Evolutionary conservation across 2,113 vertebrate species (phyloP), one percentile per base, ranked within the genome.

Genomic region (Sebastes fasciatus): DNA sequence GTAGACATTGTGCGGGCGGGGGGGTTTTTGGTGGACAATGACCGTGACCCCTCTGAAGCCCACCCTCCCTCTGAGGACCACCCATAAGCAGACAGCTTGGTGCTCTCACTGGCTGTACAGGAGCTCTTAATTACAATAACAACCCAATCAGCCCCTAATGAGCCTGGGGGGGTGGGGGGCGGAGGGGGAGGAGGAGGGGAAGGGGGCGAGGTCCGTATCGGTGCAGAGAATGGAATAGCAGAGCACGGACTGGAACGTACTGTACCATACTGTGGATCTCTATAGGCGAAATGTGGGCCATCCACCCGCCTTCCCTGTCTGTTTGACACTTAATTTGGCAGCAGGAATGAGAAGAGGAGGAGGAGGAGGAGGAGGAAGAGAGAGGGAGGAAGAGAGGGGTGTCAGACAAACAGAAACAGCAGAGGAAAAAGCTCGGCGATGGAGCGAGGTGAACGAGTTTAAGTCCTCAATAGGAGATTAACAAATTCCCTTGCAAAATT

Each of bases 301-400:
- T 83, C 82, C 77, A 74, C 88, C 91, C 65, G 51, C 87, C 88
- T 84, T 77, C 71, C 65, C 71, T 43, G 79, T 87, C 80, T 83
- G 72, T 87, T 88, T 93, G 91, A 91, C 92, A 93, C 89, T 91
- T 94, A 92, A 92, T 93, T 91, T 91, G 91, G 87, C 89, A 92
- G 80, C 85, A 88, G 91, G 89, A 90, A 92, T 88, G 90, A 87
- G 76, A 73, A 74, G 58, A 77, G 64, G 68, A 57, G 62, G 84
- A 52, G 49, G 73, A 51, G 51, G 58, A 73, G 64, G 61, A 46
- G 62, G 83, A 52, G 57, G 73, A 45, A 42, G 66, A 60, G 74
- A 71, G 63, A 74, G 69, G 57, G 84, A 71, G 42, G 63, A 63
- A 71, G 21, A 34, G 45, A 52, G 46, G 76, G 79, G 76, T 49